phyloP scores from a whole-genome alignment of 2,888 invertebrate species.

The Harpalus rufipes region DNA sequence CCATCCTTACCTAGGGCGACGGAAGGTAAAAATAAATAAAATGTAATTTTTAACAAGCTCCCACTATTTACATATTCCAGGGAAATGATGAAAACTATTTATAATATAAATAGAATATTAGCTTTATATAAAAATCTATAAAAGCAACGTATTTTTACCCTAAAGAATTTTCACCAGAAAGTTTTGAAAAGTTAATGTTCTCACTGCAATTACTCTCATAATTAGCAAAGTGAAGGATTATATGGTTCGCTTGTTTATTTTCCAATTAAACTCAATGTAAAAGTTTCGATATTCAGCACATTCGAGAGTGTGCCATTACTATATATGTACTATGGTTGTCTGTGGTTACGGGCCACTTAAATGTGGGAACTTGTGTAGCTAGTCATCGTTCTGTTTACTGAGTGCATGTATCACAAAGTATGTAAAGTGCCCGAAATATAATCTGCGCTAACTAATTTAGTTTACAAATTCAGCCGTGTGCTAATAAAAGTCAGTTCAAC shows the following conservation, averaged over 20 bases:
- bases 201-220: neutral
- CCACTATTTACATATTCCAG: too few relatives aligned
- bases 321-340: neutral
- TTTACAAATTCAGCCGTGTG: conserved; percentile 11
- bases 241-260: neutral
- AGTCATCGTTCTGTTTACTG: neutral
- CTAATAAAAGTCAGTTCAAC: neutral
- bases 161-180: neutral
- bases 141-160: neutral
- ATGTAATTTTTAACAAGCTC: too few relatives aligned
- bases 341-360: neutral
- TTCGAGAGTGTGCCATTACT: neutral
- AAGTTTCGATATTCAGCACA: neutral
- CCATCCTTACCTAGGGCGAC: too few relatives aligned
- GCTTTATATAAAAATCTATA: too few relatives aligned
- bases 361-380: neutral
- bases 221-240: neutral
- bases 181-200: neutral
- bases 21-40: too few relatives aligned
- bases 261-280: neutral
- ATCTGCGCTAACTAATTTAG: neutral
- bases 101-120: too few relatives aligned
- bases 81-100: too few relatives aligned
- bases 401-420: neutral
- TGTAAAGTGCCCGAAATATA: neutral